phyloP scores from a whole-genome alignment of 2,888 invertebrate genomes.

The Eupithecia centaureata region DNA sequence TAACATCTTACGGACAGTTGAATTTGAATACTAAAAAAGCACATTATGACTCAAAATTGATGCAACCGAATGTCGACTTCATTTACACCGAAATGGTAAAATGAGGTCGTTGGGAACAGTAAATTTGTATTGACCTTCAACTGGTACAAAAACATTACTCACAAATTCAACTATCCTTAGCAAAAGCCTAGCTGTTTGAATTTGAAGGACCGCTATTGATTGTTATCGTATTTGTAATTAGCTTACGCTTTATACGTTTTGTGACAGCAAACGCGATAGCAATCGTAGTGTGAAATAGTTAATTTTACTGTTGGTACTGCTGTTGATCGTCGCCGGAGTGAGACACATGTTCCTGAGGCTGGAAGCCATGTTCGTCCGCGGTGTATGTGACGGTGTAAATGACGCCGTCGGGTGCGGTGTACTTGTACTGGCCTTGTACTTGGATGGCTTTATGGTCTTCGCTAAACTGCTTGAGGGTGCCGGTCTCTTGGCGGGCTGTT shows the following conservation, averaged over 20 bases:
- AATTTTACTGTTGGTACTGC: conserved; percentile 31
- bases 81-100: neutral
- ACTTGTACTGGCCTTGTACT: conserved; percentile 81
- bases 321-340: conserved; percentile 39
- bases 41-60: neutral
- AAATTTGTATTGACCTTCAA: neutral
- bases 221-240: neutral
- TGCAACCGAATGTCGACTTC: neutral
- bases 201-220: neutral
- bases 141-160: neutral
- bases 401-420: conserved; percentile 81
- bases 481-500: conserved; percentile 79
- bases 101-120: neutral
- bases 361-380: conserved; percentile 85
- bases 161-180: neutral
- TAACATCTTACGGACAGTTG: neutral
- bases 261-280: neutral
- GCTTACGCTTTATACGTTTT: neutral
- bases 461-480: conserved; percentile 79
- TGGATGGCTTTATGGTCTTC: conserved; percentile 78
- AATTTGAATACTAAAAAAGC: neutral
- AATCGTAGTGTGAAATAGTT: neutral
- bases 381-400: conserved; percentile 81
- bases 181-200: neutral
- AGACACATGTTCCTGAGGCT: conserved; percentile 71